Evolutionary conservation across 2,797 vertebrate species (phyloP).

Genomic region (Catharus ustulatus): DNA sequence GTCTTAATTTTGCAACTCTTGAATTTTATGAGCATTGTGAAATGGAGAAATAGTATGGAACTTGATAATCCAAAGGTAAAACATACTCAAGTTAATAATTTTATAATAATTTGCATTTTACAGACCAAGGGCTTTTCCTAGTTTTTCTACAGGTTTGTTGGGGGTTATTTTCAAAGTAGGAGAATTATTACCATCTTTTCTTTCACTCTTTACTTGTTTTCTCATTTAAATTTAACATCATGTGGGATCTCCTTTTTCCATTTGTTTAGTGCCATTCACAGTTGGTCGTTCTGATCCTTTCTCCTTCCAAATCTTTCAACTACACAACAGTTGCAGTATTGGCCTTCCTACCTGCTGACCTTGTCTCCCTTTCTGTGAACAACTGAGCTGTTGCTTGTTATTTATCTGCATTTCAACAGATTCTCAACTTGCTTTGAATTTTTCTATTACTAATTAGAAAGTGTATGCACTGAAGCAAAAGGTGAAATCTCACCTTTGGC

Average conservation of each 20-base stretch:
- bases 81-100: neutral
- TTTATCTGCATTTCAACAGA: neutral
- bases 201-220: neutral
- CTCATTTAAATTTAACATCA: neutral
- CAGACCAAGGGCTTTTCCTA: neutral
- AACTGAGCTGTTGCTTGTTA: neutral
- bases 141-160: neutral
- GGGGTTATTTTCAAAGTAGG: neutral
- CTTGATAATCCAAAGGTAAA: neutral
- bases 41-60: neutral
- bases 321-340: neutral
- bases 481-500: neutral
- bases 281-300: neutral
- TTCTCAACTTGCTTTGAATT: neutral
- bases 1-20: neutral
- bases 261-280: neutral
- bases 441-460: neutral
- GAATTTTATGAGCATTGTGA: neutral
- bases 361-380: neutral
- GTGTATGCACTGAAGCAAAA: neutral
- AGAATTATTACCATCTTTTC: neutral
- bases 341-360: neutral
- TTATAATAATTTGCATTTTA: neutral
- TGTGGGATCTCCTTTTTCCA: neutral
- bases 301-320: neutral